Conservation (phyloP, 2,888 invertebrate genomes). For the Microctonus brassicae region DNA sequence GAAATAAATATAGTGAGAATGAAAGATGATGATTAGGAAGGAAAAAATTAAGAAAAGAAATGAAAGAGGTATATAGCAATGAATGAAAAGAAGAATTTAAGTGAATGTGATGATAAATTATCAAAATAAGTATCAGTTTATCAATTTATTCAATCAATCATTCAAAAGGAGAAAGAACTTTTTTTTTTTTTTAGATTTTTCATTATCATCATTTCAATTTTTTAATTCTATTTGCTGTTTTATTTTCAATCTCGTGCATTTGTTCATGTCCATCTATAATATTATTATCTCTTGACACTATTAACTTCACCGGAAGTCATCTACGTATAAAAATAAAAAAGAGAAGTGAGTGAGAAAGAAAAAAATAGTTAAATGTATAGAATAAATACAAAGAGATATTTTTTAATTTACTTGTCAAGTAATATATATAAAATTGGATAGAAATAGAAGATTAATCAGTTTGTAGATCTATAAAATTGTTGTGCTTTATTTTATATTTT, state of each 20-base stretch:
- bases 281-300: conserved; percentile 23
- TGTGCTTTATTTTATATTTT: neutral
- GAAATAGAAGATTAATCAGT: neutral
- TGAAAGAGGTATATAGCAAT: neutral
- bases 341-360: neutral
- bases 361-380: neutral
- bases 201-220: neutral
- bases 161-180: no score
- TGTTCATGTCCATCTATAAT: neutral
- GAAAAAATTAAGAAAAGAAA: no score
- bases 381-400: neutral
- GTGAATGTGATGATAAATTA: neutral
- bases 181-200: no score
- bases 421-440: neutral
- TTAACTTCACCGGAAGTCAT: conserved; percentile 21
- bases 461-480: neutral
- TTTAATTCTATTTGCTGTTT: neutral
- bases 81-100: neutral
- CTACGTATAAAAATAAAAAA: neutral
- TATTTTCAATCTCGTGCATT: neutral
- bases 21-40: no score
- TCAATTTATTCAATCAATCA: no score
- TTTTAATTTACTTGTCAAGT: neutral
- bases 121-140: no score
- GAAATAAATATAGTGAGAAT: neutral